Evolutionary conservation across 2,888 invertebrate genomes (phyloP), one percentile per base, ranked within the genome.

Genomic region (Coecobrya sp.): DNA sequence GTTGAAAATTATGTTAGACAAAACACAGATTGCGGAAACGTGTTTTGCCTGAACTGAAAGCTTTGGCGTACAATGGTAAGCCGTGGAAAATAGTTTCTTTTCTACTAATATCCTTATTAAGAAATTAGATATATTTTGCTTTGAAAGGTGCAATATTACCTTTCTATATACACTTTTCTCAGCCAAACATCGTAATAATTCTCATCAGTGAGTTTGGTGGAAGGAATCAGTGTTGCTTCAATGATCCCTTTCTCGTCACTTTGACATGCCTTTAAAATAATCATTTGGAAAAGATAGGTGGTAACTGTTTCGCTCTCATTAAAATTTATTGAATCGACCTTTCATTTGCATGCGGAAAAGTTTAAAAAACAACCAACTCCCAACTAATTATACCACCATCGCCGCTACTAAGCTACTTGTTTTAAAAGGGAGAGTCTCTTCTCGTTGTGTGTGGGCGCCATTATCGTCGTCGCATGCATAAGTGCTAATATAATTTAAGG

Each of bases 361-460:
- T 13, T 13, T 16, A 0, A 52, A 11, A 27, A 79, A 16, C 13
- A 52, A 25, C n/a, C 25, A 36, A 19, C 27, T 7, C n/a, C 42
- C 36, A 73, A 36, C n/a, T 22, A 45, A n/a, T 7, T 45, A 68
- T 8, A 68, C 13, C 27, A 0, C 8, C 27, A 68, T 68, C 16
- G 4, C 5, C 42, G 11, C 11, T 10, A 73, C 19, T 10, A 7
- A 7, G 11, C 7, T 13, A 49, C 73, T 36, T 22, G n/a, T 73
- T 42, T 73, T 70, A 10, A 7, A 27, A 65, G 13, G 25, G 30
- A 4, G 30, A 36, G 16, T 49, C 49, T 49, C 49, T 45, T 76
- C 16, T 25, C 13, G 76, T 45, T 76, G 49, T 76, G 73, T 73
- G 76, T 76, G 76, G 76, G 45, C 76, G 76, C 76, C 76, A 45